Percentiles rank a stretch among this genome's conserved stretches.
Conservation (phyloP, 1,140 invertebrate species). For the Leptopilina clavipes region DNA sequence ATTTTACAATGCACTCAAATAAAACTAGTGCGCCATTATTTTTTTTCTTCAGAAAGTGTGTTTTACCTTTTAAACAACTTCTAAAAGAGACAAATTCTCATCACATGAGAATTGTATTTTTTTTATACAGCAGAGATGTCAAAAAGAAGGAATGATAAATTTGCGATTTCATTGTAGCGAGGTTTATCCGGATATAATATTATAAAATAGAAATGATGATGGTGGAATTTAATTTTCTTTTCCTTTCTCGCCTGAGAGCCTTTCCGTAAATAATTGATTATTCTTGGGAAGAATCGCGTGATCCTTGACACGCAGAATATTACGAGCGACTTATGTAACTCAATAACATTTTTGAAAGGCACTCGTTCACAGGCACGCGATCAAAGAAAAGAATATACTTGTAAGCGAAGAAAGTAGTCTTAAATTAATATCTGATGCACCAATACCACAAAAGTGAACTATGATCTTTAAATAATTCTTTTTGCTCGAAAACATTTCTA, state of each 20-base stretch:
- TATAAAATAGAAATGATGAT: conserved; percentile 13
- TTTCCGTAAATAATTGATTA: conserved; percentile 14
- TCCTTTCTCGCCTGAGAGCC: background rate
- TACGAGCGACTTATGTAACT: conserved; percentile 23
- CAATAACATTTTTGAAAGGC: conserved; percentile 21
- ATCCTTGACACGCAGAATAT: conserved; percentile 29
- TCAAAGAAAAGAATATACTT: conserved; percentile 17
- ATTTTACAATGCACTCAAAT: no score
- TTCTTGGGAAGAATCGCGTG: conserved; percentile 24
- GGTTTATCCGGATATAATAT: background rate
- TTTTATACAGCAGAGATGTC: no score
- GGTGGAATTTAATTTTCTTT: conserved; percentile 3
- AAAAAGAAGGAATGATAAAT: background rate
- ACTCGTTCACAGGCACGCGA: background rate
- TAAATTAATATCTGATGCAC: conserved; percentile 19
- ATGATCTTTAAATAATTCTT: background rate
- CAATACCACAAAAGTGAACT: conserved; percentile 2
- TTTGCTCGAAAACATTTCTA: background rate
- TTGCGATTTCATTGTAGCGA: background rate
- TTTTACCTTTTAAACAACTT: no score
- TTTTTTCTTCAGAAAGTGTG: no score
- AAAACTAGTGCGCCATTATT: no score
- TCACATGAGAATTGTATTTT: no score
- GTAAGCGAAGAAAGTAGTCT: background rate
- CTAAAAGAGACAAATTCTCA: no score